These are phyloP conservation scores for Lucilia sericata DNA, from an alignment of 1,140 invertebrate species.

Conservation along the genomic window DNA sequence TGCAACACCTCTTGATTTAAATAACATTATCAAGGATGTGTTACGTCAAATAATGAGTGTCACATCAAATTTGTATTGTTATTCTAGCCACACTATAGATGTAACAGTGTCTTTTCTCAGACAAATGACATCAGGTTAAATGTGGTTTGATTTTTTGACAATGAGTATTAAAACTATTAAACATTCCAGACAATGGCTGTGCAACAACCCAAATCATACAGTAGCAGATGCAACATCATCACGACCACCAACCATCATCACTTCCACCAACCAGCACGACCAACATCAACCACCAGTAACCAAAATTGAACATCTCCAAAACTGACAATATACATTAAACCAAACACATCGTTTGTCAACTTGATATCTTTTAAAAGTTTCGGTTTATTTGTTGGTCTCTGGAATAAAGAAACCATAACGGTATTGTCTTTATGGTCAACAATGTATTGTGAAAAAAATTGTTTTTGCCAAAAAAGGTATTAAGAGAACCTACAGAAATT, in stretches of 20 bases:
- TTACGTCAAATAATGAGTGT: no score
- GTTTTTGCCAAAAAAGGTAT: background rate
- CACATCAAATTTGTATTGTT: no score
- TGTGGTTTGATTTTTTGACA: background rate
- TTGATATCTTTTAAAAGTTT: background rate
- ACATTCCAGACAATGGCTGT: background rate
- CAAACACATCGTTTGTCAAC: conserved; percentile 19
- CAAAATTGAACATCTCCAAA: background rate
- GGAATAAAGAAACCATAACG: background rate
- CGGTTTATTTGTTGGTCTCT: background rate
- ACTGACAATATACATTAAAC: conserved; percentile 8
- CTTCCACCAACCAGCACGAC: background rate
- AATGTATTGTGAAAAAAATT: background rate
- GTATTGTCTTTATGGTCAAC: conserved; percentile 17
- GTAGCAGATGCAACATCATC: background rate
- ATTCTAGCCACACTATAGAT: no score
- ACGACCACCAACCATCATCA: background rate
- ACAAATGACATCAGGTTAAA: background rate
- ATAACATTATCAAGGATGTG: no score
- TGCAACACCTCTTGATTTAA: no score
- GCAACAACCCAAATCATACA: background rate
- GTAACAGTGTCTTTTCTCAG: no score
- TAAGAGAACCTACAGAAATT: conserved; percentile 1
- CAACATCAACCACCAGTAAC: background rate
- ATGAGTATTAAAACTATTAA: background rate